phyloP scores from a whole-genome alignment of 2,113 vertebrate genomes.

The Fulmarus glacialis region DNA sequence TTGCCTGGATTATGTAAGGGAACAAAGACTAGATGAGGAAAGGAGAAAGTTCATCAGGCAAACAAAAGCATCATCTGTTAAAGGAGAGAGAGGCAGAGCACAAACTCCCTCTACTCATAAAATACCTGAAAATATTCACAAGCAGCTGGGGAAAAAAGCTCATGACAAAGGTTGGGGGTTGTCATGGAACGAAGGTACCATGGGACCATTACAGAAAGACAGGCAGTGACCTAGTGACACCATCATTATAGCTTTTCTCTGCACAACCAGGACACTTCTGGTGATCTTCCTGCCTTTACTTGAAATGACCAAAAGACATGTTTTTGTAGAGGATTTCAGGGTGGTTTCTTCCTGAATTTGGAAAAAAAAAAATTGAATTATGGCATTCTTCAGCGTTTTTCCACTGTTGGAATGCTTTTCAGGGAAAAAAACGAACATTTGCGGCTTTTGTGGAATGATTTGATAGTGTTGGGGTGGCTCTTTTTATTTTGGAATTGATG shows the following conservation, averaged over 20 bases:
- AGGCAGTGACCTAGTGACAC: not conserved
- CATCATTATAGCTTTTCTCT: not conserved
- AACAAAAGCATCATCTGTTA: not conserved
- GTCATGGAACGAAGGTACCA: not conserved
- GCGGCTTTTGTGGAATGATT: not conserved
- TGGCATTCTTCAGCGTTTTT: not conserved
- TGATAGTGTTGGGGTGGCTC: not conserved
- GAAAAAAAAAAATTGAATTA: not conserved
- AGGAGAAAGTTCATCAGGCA: not conserved
- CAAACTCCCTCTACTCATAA: not conserved
- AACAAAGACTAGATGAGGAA: not conserved
- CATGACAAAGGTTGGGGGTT: not conserved
- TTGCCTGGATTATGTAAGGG: not conserved
- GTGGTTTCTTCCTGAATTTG: not conserved
- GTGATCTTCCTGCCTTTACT: not conserved
- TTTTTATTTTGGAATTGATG: not conserved
- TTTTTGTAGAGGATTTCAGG: not conserved
- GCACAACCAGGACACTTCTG: not conserved
- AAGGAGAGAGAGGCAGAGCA: not conserved
- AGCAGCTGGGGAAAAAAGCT: not conserved
- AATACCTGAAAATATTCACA: not conserved
- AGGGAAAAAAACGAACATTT: not conserved
- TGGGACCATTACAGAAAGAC: accelerated
- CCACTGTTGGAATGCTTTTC: not conserved
- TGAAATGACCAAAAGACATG: not conserved